These are phyloP conservation scores for Tenthredo notha DNA, from an alignment of 2,888 invertebrate species.

Conservation along the genomic window DNA sequence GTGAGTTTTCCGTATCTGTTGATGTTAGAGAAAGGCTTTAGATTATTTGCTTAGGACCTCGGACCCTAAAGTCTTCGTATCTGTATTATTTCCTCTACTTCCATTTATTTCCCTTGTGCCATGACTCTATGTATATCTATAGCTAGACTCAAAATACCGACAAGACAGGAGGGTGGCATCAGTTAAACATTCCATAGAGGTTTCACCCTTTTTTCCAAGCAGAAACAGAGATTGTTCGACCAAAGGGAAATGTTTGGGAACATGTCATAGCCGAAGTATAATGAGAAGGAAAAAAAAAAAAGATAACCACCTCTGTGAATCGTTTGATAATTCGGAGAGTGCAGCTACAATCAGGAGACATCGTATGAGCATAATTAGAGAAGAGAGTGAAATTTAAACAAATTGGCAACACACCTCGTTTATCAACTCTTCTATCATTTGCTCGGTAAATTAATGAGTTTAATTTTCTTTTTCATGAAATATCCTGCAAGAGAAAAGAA, in stretches of 20 bases:
- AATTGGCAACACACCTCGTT: background rate
- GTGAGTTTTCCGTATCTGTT: background rate
- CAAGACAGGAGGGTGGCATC: background rate
- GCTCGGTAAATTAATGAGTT: background rate
- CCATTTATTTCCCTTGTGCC: background rate
- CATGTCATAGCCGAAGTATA: too few species aligned
- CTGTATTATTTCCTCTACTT: background rate
- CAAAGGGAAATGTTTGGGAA: too few species aligned
- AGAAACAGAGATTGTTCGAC: too few species aligned
- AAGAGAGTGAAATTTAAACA: background rate
- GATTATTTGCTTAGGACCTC: background rate
- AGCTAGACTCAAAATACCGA: slow-evolving; percentile 10
- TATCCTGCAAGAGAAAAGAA: background rate
- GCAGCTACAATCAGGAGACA: background rate
- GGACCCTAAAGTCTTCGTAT: background rate
- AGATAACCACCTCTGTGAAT: background rate
- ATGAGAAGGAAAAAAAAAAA: background rate
- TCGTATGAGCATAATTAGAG: background rate
- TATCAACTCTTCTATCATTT: background rate
- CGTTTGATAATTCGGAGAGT: background rate
- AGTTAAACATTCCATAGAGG: slow-evolving; percentile 23
- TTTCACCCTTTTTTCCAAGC: background rate
- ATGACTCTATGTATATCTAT: background rate
- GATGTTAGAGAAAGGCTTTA: background rate
- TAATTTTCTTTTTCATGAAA: background rate